Base-by-base conservation (phyloP, 2,888 invertebrate genomes). In the Tanytarsus gracilentus region DNA sequence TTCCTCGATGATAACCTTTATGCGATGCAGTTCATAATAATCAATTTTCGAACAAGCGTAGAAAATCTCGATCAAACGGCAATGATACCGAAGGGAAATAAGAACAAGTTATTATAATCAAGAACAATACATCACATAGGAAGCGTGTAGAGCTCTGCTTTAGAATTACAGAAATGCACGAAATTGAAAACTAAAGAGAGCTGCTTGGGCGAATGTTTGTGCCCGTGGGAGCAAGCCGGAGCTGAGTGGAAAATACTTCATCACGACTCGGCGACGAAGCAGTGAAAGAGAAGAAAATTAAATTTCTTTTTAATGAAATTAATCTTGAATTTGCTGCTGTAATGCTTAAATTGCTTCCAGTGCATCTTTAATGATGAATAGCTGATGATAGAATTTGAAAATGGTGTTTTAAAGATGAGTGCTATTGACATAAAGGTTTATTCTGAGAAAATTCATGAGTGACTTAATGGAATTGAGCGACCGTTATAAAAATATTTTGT, bases 291-390 rank as follows among this genome's bases (percentile, higher is more conserved):
- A 36, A 36, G 36, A 16, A 36, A 14, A 6, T 44, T 44, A 44
- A 44, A 44, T 44, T 44, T 44, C 44, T 44, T 44, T 18, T 18
- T 44, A 44, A 44, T 44, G 44, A 44, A 44, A 44, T 44, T 23
- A 44, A 44, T 44, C 44, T 23, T 44, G 21, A 44, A 23, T 23
- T 44, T 8, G 21, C 18, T 44, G 8, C 21, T 44, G 16, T 44
- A 18, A 4, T 44, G 14, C 8, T 40, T 7, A 33, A 5, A 4
- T 33, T 33, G n/a, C n/a, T 33, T 33, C n/a, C 11, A 11, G 33
- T 33, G 33, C 6, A 33, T 11, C n/a, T 33, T 33, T 33, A 5
- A 33, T n/a, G 11, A 33, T 33, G 2, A 33, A 33, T n/a, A n/a
- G n/a, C n/a, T n/a, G n/a, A n/a, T n/a, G n/a, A n/a, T n/a, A n/a